Percentiles rank a stretch among this genome's conserved stretches.
phyloP scores from a whole-genome alignment of 2,113 vertebrate species.

The Dunckerocampus dactyliophorus region DNA sequence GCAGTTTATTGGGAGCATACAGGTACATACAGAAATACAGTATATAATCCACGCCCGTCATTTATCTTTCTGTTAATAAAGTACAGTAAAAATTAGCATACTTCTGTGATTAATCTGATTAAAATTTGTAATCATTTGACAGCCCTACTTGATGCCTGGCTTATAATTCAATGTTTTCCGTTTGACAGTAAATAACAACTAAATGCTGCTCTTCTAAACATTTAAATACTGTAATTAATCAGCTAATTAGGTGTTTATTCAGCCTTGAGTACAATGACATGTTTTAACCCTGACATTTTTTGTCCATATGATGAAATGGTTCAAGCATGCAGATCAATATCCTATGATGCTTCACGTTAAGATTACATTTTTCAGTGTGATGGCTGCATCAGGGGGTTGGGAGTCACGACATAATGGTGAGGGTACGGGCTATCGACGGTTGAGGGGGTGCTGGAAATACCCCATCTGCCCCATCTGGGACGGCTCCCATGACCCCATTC shows the following conservation, averaged over 20 bases:
- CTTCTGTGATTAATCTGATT: too few relatives aligned
- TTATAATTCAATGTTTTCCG: too few relatives aligned
- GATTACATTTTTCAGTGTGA: slow-evolving; percentile 11
- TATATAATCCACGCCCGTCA: too few relatives aligned
- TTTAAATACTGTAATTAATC: not conserved
- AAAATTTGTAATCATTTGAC: too few relatives aligned
- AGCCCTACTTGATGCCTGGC: too few relatives aligned
- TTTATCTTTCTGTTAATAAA: too few relatives aligned
- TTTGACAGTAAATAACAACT: too few relatives aligned
- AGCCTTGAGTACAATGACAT: not conserved
- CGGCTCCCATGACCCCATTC: slow-evolving; percentile 67
- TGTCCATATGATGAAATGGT: slow-evolving; percentile 8
- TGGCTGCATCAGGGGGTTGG: slow-evolving; percentile 2
- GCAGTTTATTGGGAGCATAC: too few relatives aligned
- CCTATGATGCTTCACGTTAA: slow-evolving; percentile 19
- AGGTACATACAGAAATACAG: too few relatives aligned
- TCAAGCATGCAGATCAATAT: slow-evolving; percentile 13
- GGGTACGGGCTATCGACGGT: not conserved
- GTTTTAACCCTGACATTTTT: slow-evolving; percentile 7
- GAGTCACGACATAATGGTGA: not conserved
- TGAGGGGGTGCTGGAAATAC: slow-evolving; percentile 25
- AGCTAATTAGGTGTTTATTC: slow-evolving; percentile 3
- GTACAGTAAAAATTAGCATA: too few relatives aligned
- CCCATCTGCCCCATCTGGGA: slow-evolving; percentile 63
- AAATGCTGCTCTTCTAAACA: not conserved